Evolutionary conservation across 1,140 invertebrate genomes (phyloP).

Genomic region (Himalopsyche phryganea): DNA sequence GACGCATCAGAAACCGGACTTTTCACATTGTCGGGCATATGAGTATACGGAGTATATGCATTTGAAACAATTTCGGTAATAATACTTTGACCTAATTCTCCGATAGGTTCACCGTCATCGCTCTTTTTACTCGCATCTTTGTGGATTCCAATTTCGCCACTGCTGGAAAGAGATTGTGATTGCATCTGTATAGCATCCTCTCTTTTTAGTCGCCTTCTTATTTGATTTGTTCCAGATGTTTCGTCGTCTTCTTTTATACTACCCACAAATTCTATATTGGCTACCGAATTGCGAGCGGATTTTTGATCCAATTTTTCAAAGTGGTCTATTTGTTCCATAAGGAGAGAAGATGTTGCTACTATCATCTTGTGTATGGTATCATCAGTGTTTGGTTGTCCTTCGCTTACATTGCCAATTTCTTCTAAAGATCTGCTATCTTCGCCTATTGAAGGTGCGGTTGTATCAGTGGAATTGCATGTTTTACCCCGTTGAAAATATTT

Average conservation of each 20-base stretch:
- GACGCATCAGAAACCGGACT: neutral
- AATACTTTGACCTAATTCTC: slow-evolving; percentile 30
- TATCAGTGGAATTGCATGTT: slow-evolving; percentile 28
- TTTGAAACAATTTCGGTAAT: slow-evolving; percentile 30
- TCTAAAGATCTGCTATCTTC: slow-evolving; percentile 32
- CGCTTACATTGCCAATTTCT: slow-evolving; percentile 19
- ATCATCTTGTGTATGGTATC: slow-evolving; percentile 28
- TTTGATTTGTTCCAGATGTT: slow-evolving; percentile 4
- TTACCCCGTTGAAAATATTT: slow-evolving; percentile 28
- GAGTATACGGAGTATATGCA: slow-evolving; percentile 15
- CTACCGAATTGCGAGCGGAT: slow-evolving; percentile 6
- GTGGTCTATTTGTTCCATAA: slow-evolving; percentile 30
- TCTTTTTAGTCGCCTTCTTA: slow-evolving; percentile 25
- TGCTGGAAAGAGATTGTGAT: slow-evolving; percentile 24
- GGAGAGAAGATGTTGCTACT: slow-evolving; percentile 17
- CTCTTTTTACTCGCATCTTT: slow-evolving; percentile 22
- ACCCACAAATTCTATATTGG: slow-evolving; percentile 20
- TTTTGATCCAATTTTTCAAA: slow-evolving; percentile 28
- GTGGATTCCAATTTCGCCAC: slow-evolving; percentile 18
- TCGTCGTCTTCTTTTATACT: slow-evolving; percentile 24
- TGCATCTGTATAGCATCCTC: slow-evolving; percentile 31
- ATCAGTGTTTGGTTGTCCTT: slow-evolving; percentile 8
- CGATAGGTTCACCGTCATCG: slow-evolving; percentile 31
- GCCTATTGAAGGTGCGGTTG: slow-evolving; percentile 32
- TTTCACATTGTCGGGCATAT: slow-evolving; percentile 11